Percentiles rank a stretch among this genome's conserved stretches.
phyloP scores from a whole-genome alignment of 2,113 vertebrate genomes.

The Hippotragus niger region DNA sequence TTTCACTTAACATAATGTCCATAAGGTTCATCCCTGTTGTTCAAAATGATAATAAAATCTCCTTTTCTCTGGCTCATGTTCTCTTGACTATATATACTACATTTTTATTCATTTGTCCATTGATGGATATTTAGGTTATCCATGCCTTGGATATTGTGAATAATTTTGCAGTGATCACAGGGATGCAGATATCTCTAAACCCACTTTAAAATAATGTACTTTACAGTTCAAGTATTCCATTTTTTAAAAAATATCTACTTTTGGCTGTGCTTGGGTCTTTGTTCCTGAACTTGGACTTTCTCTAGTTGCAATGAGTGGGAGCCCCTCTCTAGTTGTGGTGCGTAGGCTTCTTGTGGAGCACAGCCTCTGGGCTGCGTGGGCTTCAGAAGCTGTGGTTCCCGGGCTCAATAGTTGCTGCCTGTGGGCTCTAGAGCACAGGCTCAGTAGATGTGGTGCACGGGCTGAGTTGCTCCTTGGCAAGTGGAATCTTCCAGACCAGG shows the following conservation, averaged over 20 bases:
- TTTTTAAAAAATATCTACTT: not conserved
- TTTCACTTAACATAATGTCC: not conserved
- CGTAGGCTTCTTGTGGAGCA: not conserved
- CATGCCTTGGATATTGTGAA: not conserved
- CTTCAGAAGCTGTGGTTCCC: not conserved
- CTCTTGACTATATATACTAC: accelerated
- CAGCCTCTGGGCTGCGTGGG: not conserved
- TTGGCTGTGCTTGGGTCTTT: not conserved
- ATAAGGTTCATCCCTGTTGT: not conserved
- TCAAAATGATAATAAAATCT: not conserved
- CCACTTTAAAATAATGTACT: not conserved
- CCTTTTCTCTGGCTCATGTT: not conserved
- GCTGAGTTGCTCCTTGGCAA: not conserved
- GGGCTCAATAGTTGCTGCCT: not conserved
- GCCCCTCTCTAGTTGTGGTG: not conserved
- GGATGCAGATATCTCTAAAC: not conserved
- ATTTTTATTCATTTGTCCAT: not conserved
- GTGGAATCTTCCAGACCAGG: not conserved
- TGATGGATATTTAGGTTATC: not conserved
- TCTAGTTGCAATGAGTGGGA: not conserved
- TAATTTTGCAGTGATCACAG: not conserved
- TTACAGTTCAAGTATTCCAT: not conserved
- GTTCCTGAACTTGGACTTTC: not conserved
- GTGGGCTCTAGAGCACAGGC: not conserved
- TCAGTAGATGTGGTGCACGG: not conserved